Evolutionary conservation across 2,888 invertebrate species (phyloP).

Genomic region (Melitaea athalia): DNA sequence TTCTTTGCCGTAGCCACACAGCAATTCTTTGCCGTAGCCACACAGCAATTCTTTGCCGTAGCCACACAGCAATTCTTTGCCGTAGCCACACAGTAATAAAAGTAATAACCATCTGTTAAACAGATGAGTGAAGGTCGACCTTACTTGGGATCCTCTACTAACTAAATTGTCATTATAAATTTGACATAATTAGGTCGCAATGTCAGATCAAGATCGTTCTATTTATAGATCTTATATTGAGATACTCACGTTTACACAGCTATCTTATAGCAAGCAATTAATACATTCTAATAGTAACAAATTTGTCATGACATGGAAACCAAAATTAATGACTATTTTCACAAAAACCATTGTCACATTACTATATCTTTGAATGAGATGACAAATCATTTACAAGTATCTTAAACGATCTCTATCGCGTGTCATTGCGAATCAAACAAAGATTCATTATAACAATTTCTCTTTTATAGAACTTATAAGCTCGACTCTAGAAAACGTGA

Average conservation of each 20-base stretch:
- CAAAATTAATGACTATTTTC: too few relatives aligned
- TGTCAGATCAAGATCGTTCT: slow-evolving; percentile 61
- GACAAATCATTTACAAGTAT: too few relatives aligned
- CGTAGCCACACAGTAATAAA: too few relatives aligned
- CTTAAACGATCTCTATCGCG: too few relatives aligned
- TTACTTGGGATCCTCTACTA: slow-evolving; percentile 6
- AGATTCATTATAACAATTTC: too few relatives aligned
- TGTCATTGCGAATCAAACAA: too few relatives aligned
- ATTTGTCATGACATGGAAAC: neutral
- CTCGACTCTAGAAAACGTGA: slow-evolving; percentile 14
- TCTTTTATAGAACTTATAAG: neutral
- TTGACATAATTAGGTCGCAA: slow-evolving; percentile 51
- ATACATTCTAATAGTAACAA: neutral
- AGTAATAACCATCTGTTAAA: too few relatives aligned
- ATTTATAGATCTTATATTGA: slow-evolving; percentile 53
- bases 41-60: too few relatives aligned
- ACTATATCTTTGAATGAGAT: neutral
- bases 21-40: too few relatives aligned
- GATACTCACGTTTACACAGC: slow-evolving; percentile 15
- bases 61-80: too few relatives aligned
- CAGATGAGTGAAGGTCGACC: too few relatives aligned
- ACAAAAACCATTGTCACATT: neutral
- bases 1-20: too few relatives aligned
- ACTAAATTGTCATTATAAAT: slow-evolving; percentile 26
- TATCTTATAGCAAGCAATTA: neutral